Percentiles rank a stretch among this genome's conserved stretches.
Evolutionary conservation across 2,797 vertebrate genomes (phyloP).

Genomic region (Lagorchestes hirsutus): DNA sequence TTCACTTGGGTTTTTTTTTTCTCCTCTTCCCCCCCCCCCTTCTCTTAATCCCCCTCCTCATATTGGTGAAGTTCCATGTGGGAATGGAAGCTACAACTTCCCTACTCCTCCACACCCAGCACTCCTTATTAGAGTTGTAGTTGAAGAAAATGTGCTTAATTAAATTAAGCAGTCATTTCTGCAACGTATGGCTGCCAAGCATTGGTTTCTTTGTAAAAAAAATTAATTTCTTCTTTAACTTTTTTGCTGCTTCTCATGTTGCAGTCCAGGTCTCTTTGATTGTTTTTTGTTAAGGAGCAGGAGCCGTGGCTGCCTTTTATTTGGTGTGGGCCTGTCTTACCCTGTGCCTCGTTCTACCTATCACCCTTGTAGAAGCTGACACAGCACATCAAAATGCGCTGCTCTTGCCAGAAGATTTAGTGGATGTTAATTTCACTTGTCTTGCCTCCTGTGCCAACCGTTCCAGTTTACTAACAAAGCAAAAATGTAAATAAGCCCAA

Average conservation of each 20-base stretch:
- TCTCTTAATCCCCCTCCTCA: background rate
- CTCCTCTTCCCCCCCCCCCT: background rate
- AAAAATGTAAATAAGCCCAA: constrained; percentile 86
- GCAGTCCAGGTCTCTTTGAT: background rate
- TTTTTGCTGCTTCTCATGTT: constrained; percentile 23
- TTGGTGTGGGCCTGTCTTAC: constrained; percentile 74
- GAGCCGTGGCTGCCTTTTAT: constrained; percentile 40
- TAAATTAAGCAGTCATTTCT: constrained; percentile 48
- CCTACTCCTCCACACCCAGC: fast-evolving
- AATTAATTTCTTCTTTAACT: constrained; percentile 48
- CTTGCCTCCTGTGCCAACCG: constrained; percentile 75
- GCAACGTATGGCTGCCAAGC: constrained; percentile 45
- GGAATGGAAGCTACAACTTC: constrained; percentile 3
- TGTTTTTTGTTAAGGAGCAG: constrained; percentile 29
- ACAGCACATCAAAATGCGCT: constrained; percentile 77
- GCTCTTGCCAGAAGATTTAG: constrained; percentile 79
- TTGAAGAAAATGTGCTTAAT: constrained; percentile 1
- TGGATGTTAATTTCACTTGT: constrained; percentile 78
- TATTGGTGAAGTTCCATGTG: background rate
- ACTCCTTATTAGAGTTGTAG: background rate
- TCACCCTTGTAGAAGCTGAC: constrained; percentile 79
- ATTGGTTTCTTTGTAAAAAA: constrained; percentile 61
- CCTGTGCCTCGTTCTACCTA: constrained; percentile 69
- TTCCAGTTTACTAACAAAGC: constrained; percentile 87
- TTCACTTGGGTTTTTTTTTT: background rate